phyloP scores from a whole-genome alignment of 2,888 invertebrate species.

The Cerceris rybyensis region DNA sequence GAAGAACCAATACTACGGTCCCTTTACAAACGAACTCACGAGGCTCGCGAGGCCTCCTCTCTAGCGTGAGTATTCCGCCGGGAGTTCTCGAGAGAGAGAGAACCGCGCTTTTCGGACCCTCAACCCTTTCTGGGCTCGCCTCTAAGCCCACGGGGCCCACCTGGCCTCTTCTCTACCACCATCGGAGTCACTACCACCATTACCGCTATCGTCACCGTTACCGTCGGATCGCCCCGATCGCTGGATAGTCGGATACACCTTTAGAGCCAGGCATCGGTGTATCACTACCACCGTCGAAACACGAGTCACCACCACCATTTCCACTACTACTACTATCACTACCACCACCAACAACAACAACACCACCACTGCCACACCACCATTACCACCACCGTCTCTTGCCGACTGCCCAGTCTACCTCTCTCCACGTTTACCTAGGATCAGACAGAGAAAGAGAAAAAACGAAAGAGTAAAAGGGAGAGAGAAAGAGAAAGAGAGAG shows the following conservation, averaged over 20 bases:
- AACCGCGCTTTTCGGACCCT: constrained; percentile 61
- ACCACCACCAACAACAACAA: no score
- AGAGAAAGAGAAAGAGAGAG: constrained; percentile 41
- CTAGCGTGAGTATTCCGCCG: constrained; percentile 54
- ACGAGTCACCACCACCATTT: constrained; percentile 42
- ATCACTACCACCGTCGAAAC: constrained; percentile 52
- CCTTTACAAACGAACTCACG: constrained; percentile 65
- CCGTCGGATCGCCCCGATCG: constrained; percentile 36
- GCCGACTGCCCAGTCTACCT: constrained; percentile 62
- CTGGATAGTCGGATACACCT: constrained; percentile 42
- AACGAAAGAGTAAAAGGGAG: constrained; percentile 48
- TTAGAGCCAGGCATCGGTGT: constrained; percentile 33
- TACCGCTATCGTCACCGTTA: constrained; percentile 41
- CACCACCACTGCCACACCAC: constrained; percentile 50
- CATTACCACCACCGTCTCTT: constrained; percentile 56
- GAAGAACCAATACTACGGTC: constrained; percentile 68
- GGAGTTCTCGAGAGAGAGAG: constrained; percentile 82
- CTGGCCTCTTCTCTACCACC: constrained; percentile 60
- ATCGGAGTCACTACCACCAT: constrained; percentile 11
- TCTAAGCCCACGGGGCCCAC: constrained; percentile 58
- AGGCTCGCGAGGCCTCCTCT: constrained; percentile 58
- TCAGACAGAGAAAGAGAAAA: constrained; percentile 58
- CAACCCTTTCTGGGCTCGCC: constrained; percentile 64
- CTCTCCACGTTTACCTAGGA: constrained; percentile 71
- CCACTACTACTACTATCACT: constrained; percentile 47